Evolutionary conservation across 2,113 vertebrate species (phyloP).

Genomic region (Origma solitaria): DNA sequence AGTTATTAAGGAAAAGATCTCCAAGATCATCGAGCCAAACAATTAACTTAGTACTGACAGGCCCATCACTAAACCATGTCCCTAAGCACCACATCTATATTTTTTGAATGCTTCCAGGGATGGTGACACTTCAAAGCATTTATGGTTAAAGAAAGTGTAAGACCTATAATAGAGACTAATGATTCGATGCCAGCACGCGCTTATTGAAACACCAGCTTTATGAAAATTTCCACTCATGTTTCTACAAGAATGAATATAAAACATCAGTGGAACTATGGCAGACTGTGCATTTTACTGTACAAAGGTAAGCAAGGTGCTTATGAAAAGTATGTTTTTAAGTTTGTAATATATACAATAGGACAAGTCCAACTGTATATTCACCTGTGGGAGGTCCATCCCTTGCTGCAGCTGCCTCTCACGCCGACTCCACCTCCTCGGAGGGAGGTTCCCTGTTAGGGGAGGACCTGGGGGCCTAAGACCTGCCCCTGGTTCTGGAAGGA

Average conservation of each 20-base stretch:
- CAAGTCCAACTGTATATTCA: not conserved
- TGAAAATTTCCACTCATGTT: not conserved
- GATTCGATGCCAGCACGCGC: not conserved
- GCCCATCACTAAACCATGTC: not conserved
- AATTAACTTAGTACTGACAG: not conserved
- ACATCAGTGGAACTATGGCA: not conserved
- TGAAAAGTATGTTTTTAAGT: not conserved
- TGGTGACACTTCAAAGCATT: not conserved
- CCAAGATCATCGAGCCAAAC: not conserved
- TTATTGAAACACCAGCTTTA: not conserved
- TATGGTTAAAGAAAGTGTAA: not conserved
- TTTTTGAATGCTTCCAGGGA: not conserved
- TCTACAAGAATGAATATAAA: not conserved
- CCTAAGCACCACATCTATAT: not conserved
- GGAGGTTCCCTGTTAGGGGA: too few species aligned
- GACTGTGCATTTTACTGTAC: not conserved
- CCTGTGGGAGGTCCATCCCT: too few species aligned
- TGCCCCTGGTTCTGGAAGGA: too few species aligned
- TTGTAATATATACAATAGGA: not conserved
- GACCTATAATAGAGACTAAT: not conserved
- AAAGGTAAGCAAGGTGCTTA: not conserved
- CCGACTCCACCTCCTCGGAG: too few species aligned
- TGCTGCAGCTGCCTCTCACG: too few species aligned
- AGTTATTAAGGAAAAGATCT: not conserved
- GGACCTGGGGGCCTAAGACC: too few species aligned